Evolutionary conservation across 2,113 vertebrate genomes (phyloP).

Genomic region (Paedocypris sp.): DNA sequence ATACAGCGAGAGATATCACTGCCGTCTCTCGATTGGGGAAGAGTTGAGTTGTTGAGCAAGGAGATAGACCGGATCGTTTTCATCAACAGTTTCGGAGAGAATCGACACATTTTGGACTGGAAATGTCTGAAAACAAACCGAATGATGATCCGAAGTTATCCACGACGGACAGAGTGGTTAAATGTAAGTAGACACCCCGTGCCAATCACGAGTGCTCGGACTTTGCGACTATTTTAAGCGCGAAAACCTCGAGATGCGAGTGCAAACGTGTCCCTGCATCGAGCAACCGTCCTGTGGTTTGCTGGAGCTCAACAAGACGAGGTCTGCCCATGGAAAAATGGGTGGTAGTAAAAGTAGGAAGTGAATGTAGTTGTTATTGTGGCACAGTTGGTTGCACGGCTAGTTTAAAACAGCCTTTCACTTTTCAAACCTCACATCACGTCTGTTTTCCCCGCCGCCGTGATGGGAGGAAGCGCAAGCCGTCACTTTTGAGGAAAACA

Average conservation of each 20-base stretch:
- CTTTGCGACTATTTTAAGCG: background rate
- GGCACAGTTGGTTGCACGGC: conserved; percentile 35
- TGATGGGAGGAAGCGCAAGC: background rate
- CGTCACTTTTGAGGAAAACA: background rate
- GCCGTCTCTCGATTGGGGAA: conserved; percentile 52
- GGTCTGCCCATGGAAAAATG: conserved; percentile 47
- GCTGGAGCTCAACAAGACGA: conserved; percentile 14
- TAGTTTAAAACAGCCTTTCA: background rate
- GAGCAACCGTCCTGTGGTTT: conserved; percentile 2
- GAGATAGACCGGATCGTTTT: conserved; percentile 52
- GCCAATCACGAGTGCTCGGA: background rate
- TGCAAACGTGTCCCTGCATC: background rate
- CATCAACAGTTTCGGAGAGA: conserved; percentile 47
- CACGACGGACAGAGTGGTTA: conserved; percentile 91
- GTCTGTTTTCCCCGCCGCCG: background rate
- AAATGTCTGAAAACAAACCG: conserved; percentile 95
- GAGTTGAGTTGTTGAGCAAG: conserved; percentile 52
- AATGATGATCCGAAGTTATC: conserved; percentile 92
- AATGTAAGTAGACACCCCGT: conserved; percentile 70
- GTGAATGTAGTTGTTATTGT: conserved; percentile 45
- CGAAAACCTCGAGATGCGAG: conserved; percentile 1
- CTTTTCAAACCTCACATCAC: background rate
- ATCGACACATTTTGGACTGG: conserved; percentile 58
- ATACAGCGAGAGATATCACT: conserved; percentile 55
- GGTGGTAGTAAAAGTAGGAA: conserved; percentile 67